phyloP scores from a whole-genome alignment of 64 coral and sea anemone genomes.

The Stylophora pistillata region DNA sequence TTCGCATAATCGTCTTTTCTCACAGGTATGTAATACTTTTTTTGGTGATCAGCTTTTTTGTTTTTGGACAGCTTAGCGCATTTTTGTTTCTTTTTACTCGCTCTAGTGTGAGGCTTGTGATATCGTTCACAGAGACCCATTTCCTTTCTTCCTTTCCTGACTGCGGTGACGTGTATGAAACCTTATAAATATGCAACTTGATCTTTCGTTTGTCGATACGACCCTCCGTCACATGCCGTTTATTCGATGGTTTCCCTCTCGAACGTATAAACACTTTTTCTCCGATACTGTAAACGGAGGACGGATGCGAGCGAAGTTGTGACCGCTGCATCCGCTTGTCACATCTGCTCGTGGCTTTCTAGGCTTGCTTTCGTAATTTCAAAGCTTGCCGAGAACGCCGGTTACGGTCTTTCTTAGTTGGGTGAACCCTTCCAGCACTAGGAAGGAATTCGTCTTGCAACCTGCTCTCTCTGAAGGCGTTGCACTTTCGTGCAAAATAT shows the following conservation, averaged over 20 bases:
- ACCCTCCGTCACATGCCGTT: conserved; percentile 6
- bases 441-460: conserved; percentile 12
- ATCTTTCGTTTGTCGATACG: background rate
- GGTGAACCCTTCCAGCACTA: background rate
- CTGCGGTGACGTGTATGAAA: no score
- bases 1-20: no score
- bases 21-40: no score
- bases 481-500: conserved; percentile 37
- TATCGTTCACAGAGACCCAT: no score
- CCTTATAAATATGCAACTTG: no score
- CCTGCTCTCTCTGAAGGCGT: background rate
- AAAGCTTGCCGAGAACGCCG: conserved; percentile 1
- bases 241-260: conserved; percentile 20
- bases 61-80: no score
- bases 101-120: no score
- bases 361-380: conserved; percentile 13
- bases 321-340: background rate
- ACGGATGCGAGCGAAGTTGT: conserved; percentile 12
- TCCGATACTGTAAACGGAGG: conserved; percentile 31
- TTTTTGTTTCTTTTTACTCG: no score
- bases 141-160: no score
- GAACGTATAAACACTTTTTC: conserved; percentile 16
- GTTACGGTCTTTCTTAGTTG: conserved; percentile 7
- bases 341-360: conserved; percentile 42
- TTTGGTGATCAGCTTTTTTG: no score